Percentiles rank a stretch among this genome's conserved stretches.
phyloP scores from a whole-genome alignment of 2,888 invertebrate genomes.

The Tanypteryx hageni region DNA sequence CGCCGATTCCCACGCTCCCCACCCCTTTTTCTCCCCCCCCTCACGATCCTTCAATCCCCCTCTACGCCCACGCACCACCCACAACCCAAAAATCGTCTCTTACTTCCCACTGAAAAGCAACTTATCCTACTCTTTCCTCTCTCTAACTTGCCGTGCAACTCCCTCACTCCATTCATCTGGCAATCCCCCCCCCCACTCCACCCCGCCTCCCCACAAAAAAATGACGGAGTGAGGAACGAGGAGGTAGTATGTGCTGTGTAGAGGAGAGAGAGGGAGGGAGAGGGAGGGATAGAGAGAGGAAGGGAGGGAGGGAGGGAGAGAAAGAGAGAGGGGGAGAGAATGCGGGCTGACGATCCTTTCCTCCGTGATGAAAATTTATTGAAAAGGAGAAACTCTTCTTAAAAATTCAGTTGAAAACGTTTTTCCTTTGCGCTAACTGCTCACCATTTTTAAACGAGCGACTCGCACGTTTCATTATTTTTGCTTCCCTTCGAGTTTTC shows the following conservation, averaged over 20 bases:
- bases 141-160: too few species aligned
- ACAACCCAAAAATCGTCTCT: slow-evolving; percentile 41
- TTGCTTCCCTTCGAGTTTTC: background rate
- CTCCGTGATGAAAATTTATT: slow-evolving; percentile 55
- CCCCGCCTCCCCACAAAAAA: background rate
- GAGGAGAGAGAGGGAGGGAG: background rate
- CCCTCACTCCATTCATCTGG: too few species aligned
- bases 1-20: slow-evolving; percentile 26
- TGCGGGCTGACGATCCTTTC: background rate
- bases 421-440: slow-evolving; percentile 42
- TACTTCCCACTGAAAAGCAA: slow-evolving; percentile 15
- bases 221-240: background rate
- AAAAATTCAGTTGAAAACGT: slow-evolving; percentile 38
- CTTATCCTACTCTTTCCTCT: background rate
- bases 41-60: background rate
- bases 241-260: background rate
- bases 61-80: background rate
- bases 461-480: background rate
- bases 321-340: slow-evolving; percentile 4
- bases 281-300: background rate
- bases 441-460: slow-evolving; percentile 29
- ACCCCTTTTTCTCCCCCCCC: background rate
- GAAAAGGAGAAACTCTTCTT: slow-evolving; percentile 55
- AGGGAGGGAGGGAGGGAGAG: background rate
- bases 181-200: background rate